A percentile compares a stretch with the other conserved stretches of the same genome.
phyloP scores from a whole-genome alignment of 2,888 invertebrate species.

The Philopedon plagiatum region DNA sequence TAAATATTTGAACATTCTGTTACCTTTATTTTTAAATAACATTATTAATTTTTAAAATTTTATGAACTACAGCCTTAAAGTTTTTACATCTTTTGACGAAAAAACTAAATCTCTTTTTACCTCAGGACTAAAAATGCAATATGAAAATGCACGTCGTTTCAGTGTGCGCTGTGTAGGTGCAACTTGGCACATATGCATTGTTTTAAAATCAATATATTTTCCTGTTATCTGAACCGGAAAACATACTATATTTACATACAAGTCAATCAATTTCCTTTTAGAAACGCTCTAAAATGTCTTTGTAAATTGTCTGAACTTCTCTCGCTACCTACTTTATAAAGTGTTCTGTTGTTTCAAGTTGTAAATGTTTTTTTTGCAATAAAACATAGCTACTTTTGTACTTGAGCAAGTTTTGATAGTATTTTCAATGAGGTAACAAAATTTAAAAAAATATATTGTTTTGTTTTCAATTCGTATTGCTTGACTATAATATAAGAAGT shows the following conservation, averaged over 20 bases:
- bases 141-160: too few relatives aligned
- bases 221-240: neutral
- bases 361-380: neutral
- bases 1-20: too few relatives aligned
- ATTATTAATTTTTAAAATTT: too few relatives aligned
- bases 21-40: too few relatives aligned
- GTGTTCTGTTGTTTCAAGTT: neutral
- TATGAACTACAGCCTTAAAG: too few relatives aligned
- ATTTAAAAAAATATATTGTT: neutral
- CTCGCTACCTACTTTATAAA: slow-evolving; percentile 1
- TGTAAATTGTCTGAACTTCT: neutral
- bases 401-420: neutral
- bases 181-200: too few relatives aligned
- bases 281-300: neutral
- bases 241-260: neutral
- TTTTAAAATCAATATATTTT: neutral
- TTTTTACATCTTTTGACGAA: too few relatives aligned
- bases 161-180: too few relatives aligned
- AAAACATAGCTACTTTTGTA: neutral
- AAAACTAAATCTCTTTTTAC: too few relatives aligned
- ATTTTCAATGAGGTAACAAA: neutral
- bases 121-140: too few relatives aligned
- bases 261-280: neutral
- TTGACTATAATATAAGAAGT: too few relatives aligned
- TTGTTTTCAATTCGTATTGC: too few relatives aligned